These are phyloP conservation scores for Heliconius himera DNA, from an alignment of 1,140 invertebrate species.

Conservation along the genomic window DNA sequence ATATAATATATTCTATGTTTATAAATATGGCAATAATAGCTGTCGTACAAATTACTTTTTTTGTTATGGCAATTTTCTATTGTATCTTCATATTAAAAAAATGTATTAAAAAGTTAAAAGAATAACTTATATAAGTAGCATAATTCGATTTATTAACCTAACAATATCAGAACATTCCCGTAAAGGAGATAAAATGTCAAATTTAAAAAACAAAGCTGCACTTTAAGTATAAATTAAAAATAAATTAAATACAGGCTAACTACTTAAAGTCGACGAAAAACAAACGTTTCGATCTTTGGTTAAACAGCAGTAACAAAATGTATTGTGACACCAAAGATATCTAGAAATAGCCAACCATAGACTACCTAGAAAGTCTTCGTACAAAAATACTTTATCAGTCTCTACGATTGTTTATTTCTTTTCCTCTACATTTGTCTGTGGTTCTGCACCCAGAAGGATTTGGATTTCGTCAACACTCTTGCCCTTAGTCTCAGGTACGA, in stretches of 20 bases:
- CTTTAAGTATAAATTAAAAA: conserved; percentile 4
- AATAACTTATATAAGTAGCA: conserved; percentile 8
- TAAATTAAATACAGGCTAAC: conserved; percentile 25
- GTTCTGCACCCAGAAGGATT: conserved; percentile 79
- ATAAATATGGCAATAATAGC: conserved; percentile 43
- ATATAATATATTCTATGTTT: conserved; percentile 28
- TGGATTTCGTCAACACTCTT: conserved; percentile 93
- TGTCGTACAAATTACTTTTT: conserved; percentile 27
- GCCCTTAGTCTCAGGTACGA: conserved; percentile 95
- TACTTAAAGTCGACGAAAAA: conserved; percentile 33
- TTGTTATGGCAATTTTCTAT: conserved; percentile 32
- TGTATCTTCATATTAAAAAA: conserved; percentile 30
- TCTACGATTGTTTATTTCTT: conserved; percentile 65
- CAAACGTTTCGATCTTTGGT: conserved; percentile 58
- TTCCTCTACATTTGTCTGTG: conserved; percentile 50
- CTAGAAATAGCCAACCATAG: conserved; percentile 44
- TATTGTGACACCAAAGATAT: conserved; percentile 51
- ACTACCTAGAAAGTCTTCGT: conserved; percentile 52
- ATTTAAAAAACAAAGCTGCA: conserved; percentile 36
- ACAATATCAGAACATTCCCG: conserved; percentile 33
- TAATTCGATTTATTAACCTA: conserved; percentile 23
- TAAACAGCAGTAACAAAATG: conserved; percentile 46
- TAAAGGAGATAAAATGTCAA: conserved; percentile 13
- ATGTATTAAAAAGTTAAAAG: conserved; percentile 10
- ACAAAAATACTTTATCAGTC: conserved; percentile 70